Evolutionary conservation across 1,140 invertebrate genomes (phyloP).

Genomic region (Lerema accius): DNA sequence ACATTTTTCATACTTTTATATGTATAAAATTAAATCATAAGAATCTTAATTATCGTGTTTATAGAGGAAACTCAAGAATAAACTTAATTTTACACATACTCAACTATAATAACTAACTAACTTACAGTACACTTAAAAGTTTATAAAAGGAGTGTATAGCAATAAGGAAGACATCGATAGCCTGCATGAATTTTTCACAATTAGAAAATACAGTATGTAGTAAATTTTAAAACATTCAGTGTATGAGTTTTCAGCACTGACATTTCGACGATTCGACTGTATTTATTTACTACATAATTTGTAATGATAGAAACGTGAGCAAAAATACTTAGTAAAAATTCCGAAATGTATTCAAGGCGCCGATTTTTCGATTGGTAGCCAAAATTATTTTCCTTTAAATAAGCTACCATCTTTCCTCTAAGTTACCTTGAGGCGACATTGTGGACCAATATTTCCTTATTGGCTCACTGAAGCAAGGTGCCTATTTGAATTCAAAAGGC

Average conservation of each 20-base stretch:
- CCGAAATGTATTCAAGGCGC: too few species aligned
- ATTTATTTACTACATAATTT: too few species aligned
- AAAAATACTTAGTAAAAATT: too few species aligned
- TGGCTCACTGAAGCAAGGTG: too few species aligned
- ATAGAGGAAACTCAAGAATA: conserved; percentile 9
- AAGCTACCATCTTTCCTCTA: too few species aligned
- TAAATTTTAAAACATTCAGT: conserved; percentile 22
- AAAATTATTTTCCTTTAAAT: too few species aligned
- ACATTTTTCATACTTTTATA: background rate
- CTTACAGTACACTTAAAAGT: conserved; percentile 66
- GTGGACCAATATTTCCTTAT: too few species aligned
- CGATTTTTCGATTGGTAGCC: too few species aligned
- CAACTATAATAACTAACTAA: conserved; percentile 59
- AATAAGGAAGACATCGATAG: conserved; percentile 81
- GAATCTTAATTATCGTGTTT: background rate
- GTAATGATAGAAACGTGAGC: too few species aligned
- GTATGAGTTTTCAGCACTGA: conserved; percentile 7
- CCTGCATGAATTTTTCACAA: conserved; percentile 75
- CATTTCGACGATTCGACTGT: conserved; percentile 14
- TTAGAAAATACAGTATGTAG: conserved; percentile 60
- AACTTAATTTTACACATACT: conserved; percentile 3
- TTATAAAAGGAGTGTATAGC: conserved; percentile 79
- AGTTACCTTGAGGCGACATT: too few species aligned
- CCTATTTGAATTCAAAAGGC: too few species aligned
- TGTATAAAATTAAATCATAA: too few species aligned